Evolutionary conservation across 2,797 vertebrate species (phyloP), one percentile per base, ranked within the genome.

Genomic region (Cottoperca gobio): DNA sequence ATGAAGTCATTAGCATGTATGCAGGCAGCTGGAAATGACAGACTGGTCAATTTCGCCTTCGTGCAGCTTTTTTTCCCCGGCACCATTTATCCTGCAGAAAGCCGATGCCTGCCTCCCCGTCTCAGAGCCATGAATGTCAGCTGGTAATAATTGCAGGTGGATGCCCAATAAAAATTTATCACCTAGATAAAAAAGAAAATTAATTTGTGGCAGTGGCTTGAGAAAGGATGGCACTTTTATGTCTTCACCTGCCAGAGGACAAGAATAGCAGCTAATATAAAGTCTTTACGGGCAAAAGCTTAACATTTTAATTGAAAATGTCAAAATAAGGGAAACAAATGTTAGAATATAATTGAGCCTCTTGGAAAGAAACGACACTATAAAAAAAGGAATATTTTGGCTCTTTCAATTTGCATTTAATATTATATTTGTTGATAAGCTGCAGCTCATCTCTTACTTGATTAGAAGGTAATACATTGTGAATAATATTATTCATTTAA

Each of bases 21-120:
- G 88, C 84, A 92, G 81, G 88, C 89, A 78, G 92, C 92, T 92
- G 92, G 93, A 93, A 95, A 95, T 94, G 94, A 96, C 94, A 95
- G 94, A 94, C 91, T 88, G 89, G 84, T 91, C 91, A 93, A 93
- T 94, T 89, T 86, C 83, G 87, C 89, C 93, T 93, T 88, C 87
- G 87, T 94, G 91, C 90, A 90, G 93, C 84, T 85, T 89, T 91
- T 78, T 88, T 90, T 93, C 93, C 94, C 28, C 90, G 58, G 83
- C 84, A 71, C 93, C 90, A 95, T 96, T 96, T 94, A 95, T 96
- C 93, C 94, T 86, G 84, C 88, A 85, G 89, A 93, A 93, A 88
- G 73, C 45, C 70, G 53, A 17, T 31, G 82, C 79, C 89, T 81
- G 88, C 78, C 89, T 82, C 88, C 67, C 74, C 43, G 77, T 78